A percentile compares a stretch with the other conserved stretches of the same genome.
Evolutionary conservation across 92 coral and sea anemone genomes (phyloP).

Genomic region (Blastomussa wellsi): DNA sequence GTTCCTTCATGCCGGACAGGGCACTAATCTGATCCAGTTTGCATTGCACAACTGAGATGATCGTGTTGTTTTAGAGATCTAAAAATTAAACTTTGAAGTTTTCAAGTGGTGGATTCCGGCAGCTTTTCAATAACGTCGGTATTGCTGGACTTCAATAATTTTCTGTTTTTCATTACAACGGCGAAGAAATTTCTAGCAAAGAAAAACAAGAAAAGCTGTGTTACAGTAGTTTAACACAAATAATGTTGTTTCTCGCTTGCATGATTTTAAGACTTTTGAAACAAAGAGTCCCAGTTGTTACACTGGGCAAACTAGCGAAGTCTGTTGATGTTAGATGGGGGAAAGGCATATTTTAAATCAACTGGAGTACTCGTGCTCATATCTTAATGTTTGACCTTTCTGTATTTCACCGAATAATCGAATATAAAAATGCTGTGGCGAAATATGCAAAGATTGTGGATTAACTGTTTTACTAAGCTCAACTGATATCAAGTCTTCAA

Average conservation of each 20-base stretch:
- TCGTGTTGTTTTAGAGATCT: not conserved
- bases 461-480: not conserved
- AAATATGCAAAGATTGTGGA: not conserved
- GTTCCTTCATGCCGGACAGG: not conserved
- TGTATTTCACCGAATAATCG: not conserved
- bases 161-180: not conserved
- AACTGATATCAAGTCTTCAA: not conserved
- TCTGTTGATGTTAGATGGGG: not conserved
- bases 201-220: not conserved
- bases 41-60: not conserved
- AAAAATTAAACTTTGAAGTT: not conserved
- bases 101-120: conserved; percentile 12
- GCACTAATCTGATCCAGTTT: not conserved
- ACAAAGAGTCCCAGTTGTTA: not conserved
- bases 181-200: not conserved
- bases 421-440: not conserved
- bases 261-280: not conserved
- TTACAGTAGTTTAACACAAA: not conserved
- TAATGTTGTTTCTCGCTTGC: not conserved
- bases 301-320: not conserved
- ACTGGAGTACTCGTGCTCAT: not conserved
- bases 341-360: not conserved
- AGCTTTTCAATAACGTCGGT: not conserved
- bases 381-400: not conserved
- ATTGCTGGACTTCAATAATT: not conserved